Evolutionary conservation across 2,113 vertebrate species (phyloP).

Genomic region (Planiliza haematocheilus): DNA sequence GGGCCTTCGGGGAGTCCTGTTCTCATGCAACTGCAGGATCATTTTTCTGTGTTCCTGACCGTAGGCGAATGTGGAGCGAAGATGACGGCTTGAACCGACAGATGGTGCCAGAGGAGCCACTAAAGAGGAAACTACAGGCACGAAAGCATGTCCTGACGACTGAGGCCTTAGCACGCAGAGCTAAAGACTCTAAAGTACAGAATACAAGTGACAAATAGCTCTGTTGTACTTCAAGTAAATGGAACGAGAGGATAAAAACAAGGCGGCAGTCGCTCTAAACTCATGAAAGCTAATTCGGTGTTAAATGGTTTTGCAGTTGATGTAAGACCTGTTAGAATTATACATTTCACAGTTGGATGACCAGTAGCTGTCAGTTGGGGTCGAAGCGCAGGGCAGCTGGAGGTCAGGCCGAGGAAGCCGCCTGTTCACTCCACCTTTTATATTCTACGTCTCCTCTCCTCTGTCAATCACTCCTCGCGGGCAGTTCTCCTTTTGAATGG

Average conservation of each 20-base stretch:
- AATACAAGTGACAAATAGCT: slow-evolving; percentile 16
- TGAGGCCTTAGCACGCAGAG: slow-evolving; percentile 33
- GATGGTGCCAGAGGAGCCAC: slow-evolving; percentile 65
- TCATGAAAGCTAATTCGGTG: slow-evolving; percentile 33
- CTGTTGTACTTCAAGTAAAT: slow-evolving; percentile 30
- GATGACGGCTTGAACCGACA: slow-evolving; percentile 62
- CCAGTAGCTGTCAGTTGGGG: slow-evolving; percentile 59
- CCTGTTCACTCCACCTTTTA: slow-evolving; percentile 29
- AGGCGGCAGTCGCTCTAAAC: slow-evolving; percentile 11
- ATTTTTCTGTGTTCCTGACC: slow-evolving; percentile 45
- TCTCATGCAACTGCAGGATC: slow-evolving; percentile 53
- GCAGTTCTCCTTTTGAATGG: slow-evolving; percentile 53
- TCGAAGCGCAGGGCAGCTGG: slow-evolving; percentile 35
- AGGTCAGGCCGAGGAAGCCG: slow-evolving; percentile 50
- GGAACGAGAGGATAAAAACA: slow-evolving; percentile 19
- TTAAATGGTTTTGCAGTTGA: slow-evolving; percentile 52
- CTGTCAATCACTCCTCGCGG: slow-evolving; percentile 58
- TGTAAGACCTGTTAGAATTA: slow-evolving; percentile 61
- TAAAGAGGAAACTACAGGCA: slow-evolving; percentile 47
- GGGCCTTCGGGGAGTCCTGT: slow-evolving; percentile 37
- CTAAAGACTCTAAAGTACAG: slow-evolving; percentile 23
- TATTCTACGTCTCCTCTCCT: slow-evolving; percentile 44
- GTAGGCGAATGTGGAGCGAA: slow-evolving; percentile 60
- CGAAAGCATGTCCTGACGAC: slow-evolving; percentile 20
- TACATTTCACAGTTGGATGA: slow-evolving; percentile 75